Evolutionary conservation across 2,797 vertebrate species (phyloP).

Genomic region (Dallia pectoralis): DNA sequence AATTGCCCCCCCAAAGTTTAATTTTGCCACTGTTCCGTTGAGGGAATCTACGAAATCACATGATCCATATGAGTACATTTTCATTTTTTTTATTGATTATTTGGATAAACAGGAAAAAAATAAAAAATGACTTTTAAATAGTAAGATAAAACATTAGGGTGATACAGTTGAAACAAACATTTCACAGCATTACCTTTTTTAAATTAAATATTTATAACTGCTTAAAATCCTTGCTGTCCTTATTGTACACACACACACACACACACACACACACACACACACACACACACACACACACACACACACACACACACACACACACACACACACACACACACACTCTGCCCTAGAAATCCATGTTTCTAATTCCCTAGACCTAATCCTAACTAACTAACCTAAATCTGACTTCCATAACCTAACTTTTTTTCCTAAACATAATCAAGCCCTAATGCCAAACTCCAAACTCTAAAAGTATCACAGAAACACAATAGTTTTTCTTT

Average conservation of each 20-base stretch:
- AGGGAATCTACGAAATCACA: background rate
- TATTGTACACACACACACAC: background rate
- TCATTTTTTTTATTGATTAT: background rate
- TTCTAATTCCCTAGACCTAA: no score
- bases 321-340: no score
- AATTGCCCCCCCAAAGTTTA: no score
- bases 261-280: background rate
- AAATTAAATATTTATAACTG: conserved; percentile 71
- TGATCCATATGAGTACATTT: background rate
- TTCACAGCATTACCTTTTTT: conserved; percentile 67
- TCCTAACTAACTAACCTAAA: no score
- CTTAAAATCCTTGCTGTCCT: conserved; percentile 39
- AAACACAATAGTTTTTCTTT: no score
- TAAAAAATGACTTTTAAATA: background rate
- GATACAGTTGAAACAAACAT: conserved; percentile 32
- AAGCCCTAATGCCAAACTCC: no score
- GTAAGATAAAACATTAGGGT: background rate
- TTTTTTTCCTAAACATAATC: no score
- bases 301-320: background rate
- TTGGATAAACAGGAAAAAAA: background rate
- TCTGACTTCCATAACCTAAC: no score
- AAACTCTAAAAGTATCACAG: background rate
- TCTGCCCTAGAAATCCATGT: no score
- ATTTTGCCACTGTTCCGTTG: no score
- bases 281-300: conserved; percentile 1